These are phyloP conservation scores for Microctenopoma steveboyesi DNA, from an alignment of 2,797 vertebrate species.

Conservation along the genomic window DNA sequence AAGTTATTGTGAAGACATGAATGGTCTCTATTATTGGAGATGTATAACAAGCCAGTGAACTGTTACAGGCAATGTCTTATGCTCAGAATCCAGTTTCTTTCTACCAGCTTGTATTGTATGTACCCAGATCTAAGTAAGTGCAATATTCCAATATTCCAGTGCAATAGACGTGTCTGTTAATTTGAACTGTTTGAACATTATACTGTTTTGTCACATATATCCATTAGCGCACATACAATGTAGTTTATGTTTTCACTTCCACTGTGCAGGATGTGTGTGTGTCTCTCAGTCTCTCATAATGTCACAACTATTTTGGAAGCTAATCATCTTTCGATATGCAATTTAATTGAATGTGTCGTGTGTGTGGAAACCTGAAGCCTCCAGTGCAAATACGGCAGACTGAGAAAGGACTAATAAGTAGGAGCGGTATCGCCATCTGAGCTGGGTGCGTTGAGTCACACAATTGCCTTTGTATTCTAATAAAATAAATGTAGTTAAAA, in stretches of 20 bases:
- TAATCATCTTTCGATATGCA: not conserved
- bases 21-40: conserved; percentile 15
- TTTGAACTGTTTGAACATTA: not conserved
- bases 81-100: conserved; percentile 17
- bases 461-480: too few relatives aligned
- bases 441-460: not conserved
- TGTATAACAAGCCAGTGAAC: conserved; percentile 7
- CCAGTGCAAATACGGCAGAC: not conserved
- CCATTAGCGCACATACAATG: not conserved
- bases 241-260: not conserved
- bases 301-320: not conserved
- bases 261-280: too few relatives aligned
- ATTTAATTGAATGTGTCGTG: not conserved
- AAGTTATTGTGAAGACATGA: conserved; percentile 21
- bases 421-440: too few relatives aligned
- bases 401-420: too few relatives aligned
- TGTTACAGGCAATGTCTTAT: not conserved
- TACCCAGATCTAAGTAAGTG: conserved; percentile 13
- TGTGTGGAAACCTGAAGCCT: not conserved
- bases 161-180: not conserved
- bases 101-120: not conserved
- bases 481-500: too few relatives aligned
- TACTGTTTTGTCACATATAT: not conserved
- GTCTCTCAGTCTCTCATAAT: too few relatives aligned
- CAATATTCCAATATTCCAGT: not conserved